Evolutionary conservation across 2,888 invertebrate genomes (phyloP).

Genomic region (Drosophila melanosoma): DNA sequence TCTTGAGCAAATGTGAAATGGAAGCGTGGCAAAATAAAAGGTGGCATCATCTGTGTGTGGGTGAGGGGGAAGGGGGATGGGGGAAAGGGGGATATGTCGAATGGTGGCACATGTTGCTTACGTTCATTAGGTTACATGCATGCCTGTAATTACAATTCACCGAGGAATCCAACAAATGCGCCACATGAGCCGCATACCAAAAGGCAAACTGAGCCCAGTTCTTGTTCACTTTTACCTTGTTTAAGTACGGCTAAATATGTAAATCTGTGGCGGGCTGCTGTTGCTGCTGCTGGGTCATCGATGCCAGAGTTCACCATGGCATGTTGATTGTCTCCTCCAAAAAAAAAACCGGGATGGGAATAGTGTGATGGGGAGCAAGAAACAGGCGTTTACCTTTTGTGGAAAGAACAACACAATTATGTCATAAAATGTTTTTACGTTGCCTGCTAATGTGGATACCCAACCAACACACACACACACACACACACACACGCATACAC

Average conservation of each 20-base stretch:
- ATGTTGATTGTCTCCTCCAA: conserved; percentile 46
- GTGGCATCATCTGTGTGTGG: background rate
- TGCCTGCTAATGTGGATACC: conserved; percentile 55
- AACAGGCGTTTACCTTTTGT: conserved; percentile 42
- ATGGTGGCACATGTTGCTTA: conserved; percentile 49
- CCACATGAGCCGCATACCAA: conserved; percentile 25
- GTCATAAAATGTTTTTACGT: conserved; percentile 73
- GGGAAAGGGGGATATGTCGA: conserved; percentile 2
- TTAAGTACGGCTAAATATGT: conserved; percentile 40
- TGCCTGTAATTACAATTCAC: conserved; percentile 78
- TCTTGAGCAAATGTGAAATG: conserved; percentile 26
- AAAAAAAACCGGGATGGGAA: too few relatives aligned
- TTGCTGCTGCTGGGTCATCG: conserved; percentile 50
- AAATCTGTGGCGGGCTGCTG: conserved; percentile 25
- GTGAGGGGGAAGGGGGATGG: background rate
- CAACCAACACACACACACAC: conserved; percentile 12
- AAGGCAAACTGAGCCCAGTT: conserved; percentile 22
- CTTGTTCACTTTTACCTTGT: conserved; percentile 7
- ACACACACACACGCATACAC: background rate
- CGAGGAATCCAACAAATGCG: conserved; percentile 58
- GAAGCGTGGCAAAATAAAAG: background rate
- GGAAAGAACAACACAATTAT: conserved; percentile 70
- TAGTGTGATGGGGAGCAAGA: background rate
- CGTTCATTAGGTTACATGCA: conserved; percentile 67
- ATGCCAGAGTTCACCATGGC: conserved; percentile 52